phyloP scores from a whole-genome alignment of 2,113 vertebrate genomes.

The Sorex araneus region DNA sequence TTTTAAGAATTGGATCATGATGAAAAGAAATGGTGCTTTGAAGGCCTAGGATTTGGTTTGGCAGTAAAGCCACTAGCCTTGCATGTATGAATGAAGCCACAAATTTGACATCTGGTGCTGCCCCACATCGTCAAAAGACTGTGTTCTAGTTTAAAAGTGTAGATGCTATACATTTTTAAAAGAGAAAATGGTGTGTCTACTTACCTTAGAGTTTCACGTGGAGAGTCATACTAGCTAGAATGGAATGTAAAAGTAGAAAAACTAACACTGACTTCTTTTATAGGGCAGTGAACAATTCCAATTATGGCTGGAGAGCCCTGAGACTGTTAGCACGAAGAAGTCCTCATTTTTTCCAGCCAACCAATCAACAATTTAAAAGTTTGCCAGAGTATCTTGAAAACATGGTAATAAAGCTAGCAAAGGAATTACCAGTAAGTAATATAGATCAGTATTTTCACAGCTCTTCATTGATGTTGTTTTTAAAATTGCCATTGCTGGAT shows the following conservation, averaged over 20 bases:
- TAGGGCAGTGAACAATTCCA: slow-evolving; percentile 97
- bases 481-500: not conserved
- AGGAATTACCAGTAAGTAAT: slow-evolving; percentile 97
- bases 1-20: too few species aligned
- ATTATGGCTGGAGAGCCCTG: slow-evolving; percentile 98
- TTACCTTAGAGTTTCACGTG: not conserved
- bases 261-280: not conserved
- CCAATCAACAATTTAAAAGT: slow-evolving; percentile 99
- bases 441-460: not conserved
- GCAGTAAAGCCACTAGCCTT: too few species aligned
- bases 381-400: slow-evolving; percentile 98
- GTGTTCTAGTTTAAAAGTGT: too few species aligned
- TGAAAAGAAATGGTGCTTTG: too few species aligned
- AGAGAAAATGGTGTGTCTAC: slow-evolving; percentile 6
- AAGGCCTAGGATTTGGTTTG: too few species aligned
- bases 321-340: slow-evolving; percentile 96
- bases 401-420: slow-evolving; percentile 99
- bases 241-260: not conserved
- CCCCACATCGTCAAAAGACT: too few species aligned
- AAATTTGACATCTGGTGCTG: too few species aligned
- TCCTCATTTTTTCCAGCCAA: slow-evolving; percentile 99
- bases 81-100: too few species aligned
- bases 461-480: not conserved
- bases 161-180: not conserved
- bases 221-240: not conserved